Percentiles rank a stretch among this genome's conserved stretches.
phyloP scores from a whole-genome alignment of 2,888 invertebrate species.

The Lordiphosa andalusiaca region DNA sequence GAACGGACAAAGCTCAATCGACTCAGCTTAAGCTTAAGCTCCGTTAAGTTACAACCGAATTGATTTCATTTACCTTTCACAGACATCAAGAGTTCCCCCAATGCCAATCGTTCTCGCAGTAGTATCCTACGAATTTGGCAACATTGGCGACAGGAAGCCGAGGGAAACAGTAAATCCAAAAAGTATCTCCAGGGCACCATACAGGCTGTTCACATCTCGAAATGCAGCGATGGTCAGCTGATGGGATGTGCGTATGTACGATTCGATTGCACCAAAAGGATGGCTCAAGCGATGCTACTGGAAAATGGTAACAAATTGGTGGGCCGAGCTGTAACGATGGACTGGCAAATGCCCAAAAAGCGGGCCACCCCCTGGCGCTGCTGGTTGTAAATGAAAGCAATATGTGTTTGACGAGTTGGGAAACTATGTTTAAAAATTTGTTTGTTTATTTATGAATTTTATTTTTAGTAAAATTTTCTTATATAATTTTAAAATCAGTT shows the following conservation, averaged over 20 bases:
- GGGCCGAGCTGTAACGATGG: conserved; percentile 28
- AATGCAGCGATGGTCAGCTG: conserved; percentile 36
- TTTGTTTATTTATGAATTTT: conserved; percentile 52
- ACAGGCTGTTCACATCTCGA: conserved; percentile 39
- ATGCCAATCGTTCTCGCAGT: not conserved
- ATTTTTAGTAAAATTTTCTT: conserved; percentile 73
- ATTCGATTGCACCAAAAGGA: conserved; percentile 32
- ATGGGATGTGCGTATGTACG: conserved; percentile 45
- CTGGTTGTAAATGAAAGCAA: conserved; percentile 30
- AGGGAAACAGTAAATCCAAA: not conserved
- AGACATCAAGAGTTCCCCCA: conserved; percentile 4
- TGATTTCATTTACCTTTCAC: too few species aligned
- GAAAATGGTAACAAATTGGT: conserved; percentile 25
- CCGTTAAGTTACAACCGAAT: not conserved
- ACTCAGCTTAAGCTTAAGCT: too few species aligned
- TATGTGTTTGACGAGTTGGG: too few species aligned
- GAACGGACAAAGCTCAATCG: too few species aligned
- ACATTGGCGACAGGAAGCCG: conserved; percentile 12
- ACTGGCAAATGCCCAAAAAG: conserved; percentile 40
- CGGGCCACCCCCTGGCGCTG: conserved; percentile 30
- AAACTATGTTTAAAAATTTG: not conserved
- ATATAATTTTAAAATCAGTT: conserved; percentile 70
- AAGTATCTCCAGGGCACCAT: conserved; percentile 36
- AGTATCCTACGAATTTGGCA: conserved; percentile 39
- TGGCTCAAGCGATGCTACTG: conserved; percentile 28